A percentile compares a stretch with the other conserved stretches of the same genome.
phyloP scores from a whole-genome alignment of 2,113 vertebrate genomes.

The Merops nubicus region DNA sequence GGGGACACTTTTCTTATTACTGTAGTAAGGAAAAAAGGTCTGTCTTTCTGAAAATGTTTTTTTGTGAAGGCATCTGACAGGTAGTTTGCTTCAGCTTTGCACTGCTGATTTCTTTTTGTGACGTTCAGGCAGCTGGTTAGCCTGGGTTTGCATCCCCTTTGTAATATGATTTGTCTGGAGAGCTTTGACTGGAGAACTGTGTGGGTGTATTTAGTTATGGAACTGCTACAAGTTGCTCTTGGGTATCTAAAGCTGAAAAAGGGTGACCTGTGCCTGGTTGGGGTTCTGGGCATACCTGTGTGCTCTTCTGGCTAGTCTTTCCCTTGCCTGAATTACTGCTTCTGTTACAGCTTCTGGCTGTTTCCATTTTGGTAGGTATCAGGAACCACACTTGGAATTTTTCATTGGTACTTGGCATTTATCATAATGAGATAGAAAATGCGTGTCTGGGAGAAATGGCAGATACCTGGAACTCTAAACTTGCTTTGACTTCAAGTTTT shows the following conservation, averaged over 20 bases:
- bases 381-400: background rate
- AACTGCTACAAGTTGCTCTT: background rate
- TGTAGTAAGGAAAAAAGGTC: background rate
- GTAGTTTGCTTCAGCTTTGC: background rate
- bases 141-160: background rate
- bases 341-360: background rate
- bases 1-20: background rate
- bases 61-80: background rate
- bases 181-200: background rate
- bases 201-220: background rate
- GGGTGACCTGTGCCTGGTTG: background rate
- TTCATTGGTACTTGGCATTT: background rate
- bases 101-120: background rate
- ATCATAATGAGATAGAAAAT: background rate
- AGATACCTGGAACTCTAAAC: background rate
- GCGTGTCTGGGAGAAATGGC: background rate
- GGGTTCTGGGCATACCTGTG: background rate
- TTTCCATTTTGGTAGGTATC: fast-evolving
- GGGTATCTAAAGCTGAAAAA: background rate
- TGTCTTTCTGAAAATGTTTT: background rate
- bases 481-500: background rate
- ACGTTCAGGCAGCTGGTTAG: background rate
- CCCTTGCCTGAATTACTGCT: background rate
- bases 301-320: background rate
- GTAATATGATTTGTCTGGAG: background rate